phyloP scores from a whole-genome alignment of 1,140 invertebrate genomes.

The Lethocerus indicus region DNA sequence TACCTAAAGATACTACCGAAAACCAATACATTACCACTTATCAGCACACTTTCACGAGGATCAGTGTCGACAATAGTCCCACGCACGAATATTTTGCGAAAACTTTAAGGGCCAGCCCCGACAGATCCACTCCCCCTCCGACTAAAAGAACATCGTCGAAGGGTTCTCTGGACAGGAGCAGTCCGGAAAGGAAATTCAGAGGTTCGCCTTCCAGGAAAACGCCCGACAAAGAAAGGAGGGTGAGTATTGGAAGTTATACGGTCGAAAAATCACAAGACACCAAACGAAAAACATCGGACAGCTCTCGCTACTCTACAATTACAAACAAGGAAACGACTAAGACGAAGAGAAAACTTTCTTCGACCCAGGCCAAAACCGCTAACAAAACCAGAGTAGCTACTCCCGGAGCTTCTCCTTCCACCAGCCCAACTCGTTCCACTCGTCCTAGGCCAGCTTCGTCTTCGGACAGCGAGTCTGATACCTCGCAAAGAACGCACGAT shows the following conservation, averaged over 20 bases:
- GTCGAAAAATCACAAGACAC: slow-evolving; percentile 15
- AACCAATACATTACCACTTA: slow-evolving; percentile 40
- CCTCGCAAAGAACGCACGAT: slow-evolving; percentile 18
- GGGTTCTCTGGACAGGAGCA: slow-evolving; percentile 18
- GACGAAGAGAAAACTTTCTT: slow-evolving; percentile 19
- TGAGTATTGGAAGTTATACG: slow-evolving; percentile 18
- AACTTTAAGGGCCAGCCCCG: slow-evolving; percentile 37
- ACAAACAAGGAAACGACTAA: slow-evolving; percentile 8
- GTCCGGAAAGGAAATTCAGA: slow-evolving; percentile 16
- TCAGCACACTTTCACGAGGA: slow-evolving; percentile 35
- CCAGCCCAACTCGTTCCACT: slow-evolving; percentile 15
- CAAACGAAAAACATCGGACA: slow-evolving; percentile 15
- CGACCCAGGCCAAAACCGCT: slow-evolving; percentile 17
- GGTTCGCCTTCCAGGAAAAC: slow-evolving; percentile 7
- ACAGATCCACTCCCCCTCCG: slow-evolving; percentile 27
- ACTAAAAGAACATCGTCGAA: slow-evolving; percentile 26
- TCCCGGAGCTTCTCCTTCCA: slow-evolving; percentile 18
- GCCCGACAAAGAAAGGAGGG: slow-evolving; percentile 15
- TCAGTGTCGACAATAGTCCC: slow-evolving; percentile 42
- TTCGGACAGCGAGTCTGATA: slow-evolving; percentile 17
- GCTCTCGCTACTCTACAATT: slow-evolving; percentile 1
- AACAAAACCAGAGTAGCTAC: slow-evolving; percentile 19
- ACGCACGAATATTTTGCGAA: slow-evolving; percentile 52
- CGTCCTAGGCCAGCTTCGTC: slow-evolving; percentile 2
- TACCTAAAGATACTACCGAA: slow-evolving; percentile 20